Percentiles rank a stretch among this genome's conserved stretches.
Evolutionary conservation across 2,888 invertebrate species (phyloP).

Genomic region (Dynastes hyllus): DNA sequence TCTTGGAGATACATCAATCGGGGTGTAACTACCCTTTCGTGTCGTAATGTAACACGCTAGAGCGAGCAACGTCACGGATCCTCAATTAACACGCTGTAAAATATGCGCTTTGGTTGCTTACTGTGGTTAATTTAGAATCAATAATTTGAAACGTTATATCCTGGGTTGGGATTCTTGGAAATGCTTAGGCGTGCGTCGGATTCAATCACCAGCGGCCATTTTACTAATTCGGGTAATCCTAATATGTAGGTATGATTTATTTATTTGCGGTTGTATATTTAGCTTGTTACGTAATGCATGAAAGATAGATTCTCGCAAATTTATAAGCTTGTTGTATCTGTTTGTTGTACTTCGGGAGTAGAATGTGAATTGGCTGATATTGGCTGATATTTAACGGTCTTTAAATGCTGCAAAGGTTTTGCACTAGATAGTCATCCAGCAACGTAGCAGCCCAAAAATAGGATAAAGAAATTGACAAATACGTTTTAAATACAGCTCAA

Average conservation of each 20-base stretch:
- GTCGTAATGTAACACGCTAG: constrained; percentile 30
- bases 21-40: constrained; percentile 33
- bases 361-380: too few species aligned
- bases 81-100: constrained; percentile 38
- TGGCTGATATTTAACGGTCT: too few species aligned
- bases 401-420: too few species aligned
- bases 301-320: too few species aligned
- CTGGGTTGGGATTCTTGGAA: constrained; percentile 1
- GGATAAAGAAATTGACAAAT: too few species aligned
- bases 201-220: neutral
- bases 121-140: constrained; percentile 40
- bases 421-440: too few species aligned
- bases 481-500: too few species aligned
- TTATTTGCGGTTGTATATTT: neutral
- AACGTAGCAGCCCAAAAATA: too few species aligned
- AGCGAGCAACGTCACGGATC: constrained; percentile 29
- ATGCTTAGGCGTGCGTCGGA: neutral
- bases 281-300: neutral
- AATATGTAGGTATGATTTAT: neutral
- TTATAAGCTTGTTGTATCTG: too few species aligned
- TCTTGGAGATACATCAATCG: constrained; percentile 19
- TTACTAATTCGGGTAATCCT: neutral
- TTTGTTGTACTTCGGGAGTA: too few species aligned
- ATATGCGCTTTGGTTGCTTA: constrained; percentile 42
- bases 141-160: constrained; percentile 29